Percentiles rank a stretch among this genome's conserved stretches.
Conservation (phyloP, 64 coral and sea anemone species). For the Porites australiensis region DNA sequence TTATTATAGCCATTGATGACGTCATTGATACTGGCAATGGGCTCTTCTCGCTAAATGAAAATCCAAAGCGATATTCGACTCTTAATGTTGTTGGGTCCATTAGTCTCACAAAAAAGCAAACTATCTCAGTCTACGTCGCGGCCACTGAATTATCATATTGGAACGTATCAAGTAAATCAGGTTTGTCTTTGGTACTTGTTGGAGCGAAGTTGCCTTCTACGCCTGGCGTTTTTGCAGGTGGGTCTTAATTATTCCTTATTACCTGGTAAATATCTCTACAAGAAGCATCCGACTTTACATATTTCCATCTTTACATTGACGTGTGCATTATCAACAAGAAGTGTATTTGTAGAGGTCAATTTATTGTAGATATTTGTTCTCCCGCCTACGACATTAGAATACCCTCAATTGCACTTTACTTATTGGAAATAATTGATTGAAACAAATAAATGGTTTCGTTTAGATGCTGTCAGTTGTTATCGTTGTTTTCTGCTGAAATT, state of each 20-base stretch:
- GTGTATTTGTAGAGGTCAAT: too few species aligned
- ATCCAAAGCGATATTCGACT: not conserved
- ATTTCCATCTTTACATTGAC: not conserved
- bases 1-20: slow-evolving; percentile 38
- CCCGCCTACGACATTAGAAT: too few species aligned
- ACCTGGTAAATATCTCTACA: not conserved
- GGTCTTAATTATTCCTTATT: not conserved
- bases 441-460: too few species aligned
- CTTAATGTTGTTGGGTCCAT: slow-evolving; percentile 44
- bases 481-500: too few species aligned
- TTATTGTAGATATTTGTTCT: too few species aligned
- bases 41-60: slow-evolving; percentile 6
- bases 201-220: not conserved
- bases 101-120: not conserved
- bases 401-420: too few species aligned
- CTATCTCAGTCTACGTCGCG: slow-evolving; percentile 13
- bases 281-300: not conserved
- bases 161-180: not conserved
- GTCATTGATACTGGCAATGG: not conserved
- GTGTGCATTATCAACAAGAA: too few species aligned
- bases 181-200: slow-evolving; percentile 35
- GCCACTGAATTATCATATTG: not conserved
- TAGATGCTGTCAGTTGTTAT: too few species aligned
- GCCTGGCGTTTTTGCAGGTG: slow-evolving; percentile 43
- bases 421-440: too few species aligned